Evolutionary conservation across 2,797 vertebrate genomes (phyloP).

Genomic region (Peromyscus attwateri): DNA sequence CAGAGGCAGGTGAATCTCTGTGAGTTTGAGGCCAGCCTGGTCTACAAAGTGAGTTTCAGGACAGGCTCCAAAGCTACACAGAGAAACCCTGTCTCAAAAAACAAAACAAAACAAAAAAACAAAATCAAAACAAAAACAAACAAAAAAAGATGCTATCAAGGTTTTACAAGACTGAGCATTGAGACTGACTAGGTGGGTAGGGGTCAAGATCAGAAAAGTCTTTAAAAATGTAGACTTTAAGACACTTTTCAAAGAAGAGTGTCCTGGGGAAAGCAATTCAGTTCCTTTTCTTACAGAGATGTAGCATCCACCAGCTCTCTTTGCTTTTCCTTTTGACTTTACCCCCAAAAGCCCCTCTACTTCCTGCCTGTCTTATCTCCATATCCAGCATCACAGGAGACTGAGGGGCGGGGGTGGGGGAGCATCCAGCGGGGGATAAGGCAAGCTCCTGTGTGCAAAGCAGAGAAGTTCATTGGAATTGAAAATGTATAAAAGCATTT

Average conservation of each 20-base stretch:
- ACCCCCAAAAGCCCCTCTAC: background rate
- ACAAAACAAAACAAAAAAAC: background rate
- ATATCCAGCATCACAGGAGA: background rate
- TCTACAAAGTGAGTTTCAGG: too few relatives aligned
- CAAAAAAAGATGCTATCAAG: background rate
- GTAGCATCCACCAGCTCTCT: background rate
- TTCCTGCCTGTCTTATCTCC: background rate
- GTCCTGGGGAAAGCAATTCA: background rate
- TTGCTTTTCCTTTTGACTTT: slow-evolving; percentile 9
- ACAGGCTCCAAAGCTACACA: too few relatives aligned
- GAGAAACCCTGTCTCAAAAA: too few relatives aligned
- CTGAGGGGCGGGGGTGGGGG: too few relatives aligned
- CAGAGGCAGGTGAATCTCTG: too few relatives aligned
- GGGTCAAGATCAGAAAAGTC: background rate
- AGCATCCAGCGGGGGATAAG: background rate
- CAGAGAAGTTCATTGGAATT: slow-evolving; percentile 52
- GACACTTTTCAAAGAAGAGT: slow-evolving; percentile 13
- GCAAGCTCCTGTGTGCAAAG: slow-evolving; percentile 11
- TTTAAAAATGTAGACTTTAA: slow-evolving; percentile 34
- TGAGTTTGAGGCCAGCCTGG: too few relatives aligned
- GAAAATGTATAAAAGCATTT: slow-evolving; percentile 29
- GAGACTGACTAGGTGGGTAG: background rate
- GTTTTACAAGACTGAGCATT: background rate
- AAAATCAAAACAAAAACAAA: too few relatives aligned
- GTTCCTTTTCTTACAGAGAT: slow-evolving; percentile 39